phyloP scores from a whole-genome alignment of 2,797 vertebrate species.

The Parambassis ranga region DNA sequence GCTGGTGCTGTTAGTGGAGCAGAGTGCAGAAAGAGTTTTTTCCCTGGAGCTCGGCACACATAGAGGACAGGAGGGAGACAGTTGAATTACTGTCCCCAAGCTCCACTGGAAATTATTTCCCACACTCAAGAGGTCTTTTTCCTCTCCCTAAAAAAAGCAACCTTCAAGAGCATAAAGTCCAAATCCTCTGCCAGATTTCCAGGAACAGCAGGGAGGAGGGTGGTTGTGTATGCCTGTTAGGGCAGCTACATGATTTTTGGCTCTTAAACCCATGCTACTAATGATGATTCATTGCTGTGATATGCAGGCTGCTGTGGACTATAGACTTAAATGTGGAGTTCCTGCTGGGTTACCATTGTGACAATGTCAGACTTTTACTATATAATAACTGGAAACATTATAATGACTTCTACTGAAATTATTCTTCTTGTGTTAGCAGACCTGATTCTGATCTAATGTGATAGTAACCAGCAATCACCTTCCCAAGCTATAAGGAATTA shows the following conservation, averaged over 20 bases:
- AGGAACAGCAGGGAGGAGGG: conserved; percentile 6
- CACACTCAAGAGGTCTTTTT: conserved; percentile 15
- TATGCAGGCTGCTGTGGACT: neutral
- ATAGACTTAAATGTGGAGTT: no score
- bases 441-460: no score
- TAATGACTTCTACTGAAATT: no score
- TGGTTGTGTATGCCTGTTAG: neutral
- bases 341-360: no score
- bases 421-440: no score
- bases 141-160: neutral
- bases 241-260: neutral
- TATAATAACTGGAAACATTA: no score
- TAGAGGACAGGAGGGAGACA: conserved; percentile 11
- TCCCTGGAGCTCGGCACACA: conserved; percentile 39
- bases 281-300: neutral
- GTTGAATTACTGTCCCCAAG: conserved; percentile 38
- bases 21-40: conserved; percentile 22
- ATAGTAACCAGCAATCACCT: no score
- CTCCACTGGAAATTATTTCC: conserved; percentile 52
- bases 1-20: conserved; percentile 12
- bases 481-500: no score
- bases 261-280: neutral
- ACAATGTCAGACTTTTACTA: no score
- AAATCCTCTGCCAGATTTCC: conserved; percentile 44
- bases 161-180: conserved; percentile 1